Conservation (phyloP, 2,888 invertebrate genomes). For the Cephus sareptanus region DNA sequence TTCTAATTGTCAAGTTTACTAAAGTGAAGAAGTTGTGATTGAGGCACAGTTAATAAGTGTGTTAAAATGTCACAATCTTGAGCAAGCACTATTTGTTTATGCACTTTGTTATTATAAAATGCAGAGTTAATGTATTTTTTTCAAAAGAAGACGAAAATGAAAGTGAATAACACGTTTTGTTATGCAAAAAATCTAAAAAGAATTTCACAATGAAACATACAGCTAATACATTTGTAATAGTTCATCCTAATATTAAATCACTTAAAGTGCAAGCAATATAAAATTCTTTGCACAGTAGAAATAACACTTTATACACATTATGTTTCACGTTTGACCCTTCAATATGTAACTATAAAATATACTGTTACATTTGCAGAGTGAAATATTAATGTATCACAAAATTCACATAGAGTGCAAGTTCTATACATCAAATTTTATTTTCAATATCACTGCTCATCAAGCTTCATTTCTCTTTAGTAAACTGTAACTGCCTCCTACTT, state of each 20-base stretch:
- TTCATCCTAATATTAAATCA: neutral
- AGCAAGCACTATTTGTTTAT: neutral
- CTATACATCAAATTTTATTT: neutral
- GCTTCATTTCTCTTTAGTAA: neutral
- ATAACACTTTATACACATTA: neutral
- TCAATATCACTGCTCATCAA: neutral
- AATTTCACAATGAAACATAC: neutral
- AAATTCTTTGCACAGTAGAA: neutral
- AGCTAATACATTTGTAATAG: neutral
- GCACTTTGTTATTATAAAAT: neutral
- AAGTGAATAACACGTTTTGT: neutral
- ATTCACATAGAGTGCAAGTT: neutral
- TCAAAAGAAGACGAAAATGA: neutral
- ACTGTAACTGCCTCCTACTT: neutral
- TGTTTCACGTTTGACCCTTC: neutral
- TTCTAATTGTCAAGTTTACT: neutral
- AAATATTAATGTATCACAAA: neutral
- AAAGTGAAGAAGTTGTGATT: neutral
- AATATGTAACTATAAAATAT: neutral
- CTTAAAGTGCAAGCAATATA: neutral
- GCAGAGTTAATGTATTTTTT: neutral
- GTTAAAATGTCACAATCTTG: neutral
- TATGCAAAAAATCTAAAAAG: neutral
- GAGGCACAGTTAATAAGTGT: neutral
- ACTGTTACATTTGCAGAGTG: neutral